phyloP scores from a whole-genome alignment of 2,113 vertebrate species.

The Mastomys natalensis region DNA sequence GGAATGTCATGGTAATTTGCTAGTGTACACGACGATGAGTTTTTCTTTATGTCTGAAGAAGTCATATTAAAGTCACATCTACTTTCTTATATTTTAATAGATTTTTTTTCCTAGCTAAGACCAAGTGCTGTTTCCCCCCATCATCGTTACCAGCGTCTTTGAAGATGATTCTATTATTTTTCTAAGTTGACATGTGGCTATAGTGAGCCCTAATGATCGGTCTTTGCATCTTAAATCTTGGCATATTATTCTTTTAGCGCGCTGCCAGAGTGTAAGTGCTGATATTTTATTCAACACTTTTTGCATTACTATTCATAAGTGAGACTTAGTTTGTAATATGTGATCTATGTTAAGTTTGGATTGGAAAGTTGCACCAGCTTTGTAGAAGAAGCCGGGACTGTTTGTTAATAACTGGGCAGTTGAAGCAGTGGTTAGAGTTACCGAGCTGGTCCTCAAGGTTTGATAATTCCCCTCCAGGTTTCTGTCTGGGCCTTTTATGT shows the following conservation, averaged over 20 bases:
- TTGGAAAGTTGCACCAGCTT: conserved; percentile 55
- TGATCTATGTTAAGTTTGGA: conserved; percentile 55
- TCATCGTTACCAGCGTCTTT: conserved; percentile 42
- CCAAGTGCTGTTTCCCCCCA: not conserved
- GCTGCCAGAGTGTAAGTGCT: conserved; percentile 67
- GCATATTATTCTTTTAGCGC: conserved; percentile 59
- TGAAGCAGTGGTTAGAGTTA: not conserved
- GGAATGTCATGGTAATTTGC: conserved; percentile 41
- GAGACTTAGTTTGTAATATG: conserved; percentile 58
- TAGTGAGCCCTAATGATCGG: conserved; percentile 2
- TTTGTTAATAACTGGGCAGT: not conserved
- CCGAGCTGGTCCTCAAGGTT: not conserved
- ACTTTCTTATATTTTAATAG: conserved; percentile 42
- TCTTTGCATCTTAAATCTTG: conserved; percentile 71
- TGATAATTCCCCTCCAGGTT: not conserved
- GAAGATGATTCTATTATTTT: conserved; percentile 46
- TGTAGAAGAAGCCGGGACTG: conserved; percentile 41
- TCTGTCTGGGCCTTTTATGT: not conserved
- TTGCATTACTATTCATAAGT: conserved; percentile 71
- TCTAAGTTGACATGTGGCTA: conserved; percentile 30
- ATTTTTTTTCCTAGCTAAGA: conserved; percentile 28
- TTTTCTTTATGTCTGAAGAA: conserved; percentile 55
- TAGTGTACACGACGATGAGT: not conserved
- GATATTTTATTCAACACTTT: conserved; percentile 79
- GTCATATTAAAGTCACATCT: conserved; percentile 38